Percentiles rank a stretch among this genome's conserved stretches.
phyloP scores from a whole-genome alignment of 2,113 vertebrate species.

The Spermophilus dauricus region DNA sequence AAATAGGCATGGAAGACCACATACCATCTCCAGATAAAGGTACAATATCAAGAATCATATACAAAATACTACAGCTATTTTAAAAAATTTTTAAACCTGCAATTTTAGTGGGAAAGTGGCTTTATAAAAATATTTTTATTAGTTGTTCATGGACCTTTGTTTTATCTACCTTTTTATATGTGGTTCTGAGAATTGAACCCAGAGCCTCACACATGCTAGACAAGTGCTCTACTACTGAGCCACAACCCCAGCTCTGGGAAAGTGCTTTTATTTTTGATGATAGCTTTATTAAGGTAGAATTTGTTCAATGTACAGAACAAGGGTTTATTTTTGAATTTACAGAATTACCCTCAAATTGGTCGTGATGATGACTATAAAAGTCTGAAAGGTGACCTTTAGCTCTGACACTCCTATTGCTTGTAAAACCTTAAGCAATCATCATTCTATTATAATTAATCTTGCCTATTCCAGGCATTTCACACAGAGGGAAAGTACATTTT shows the following conservation, averaged over 20 bases:
- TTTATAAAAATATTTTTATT: not conserved
- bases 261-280: not conserved
- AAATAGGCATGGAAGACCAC: not conserved
- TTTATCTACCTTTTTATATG: too few relatives aligned
- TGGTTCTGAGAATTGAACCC: too few relatives aligned
- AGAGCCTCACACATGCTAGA: too few relatives aligned
- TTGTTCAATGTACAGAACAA: not conserved
- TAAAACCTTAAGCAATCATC: not conserved
- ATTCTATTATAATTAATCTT: not conserved
- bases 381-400: not conserved
- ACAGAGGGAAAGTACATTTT: not conserved
- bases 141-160: too few relatives aligned
- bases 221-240: too few relatives aligned
- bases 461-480: not conserved
- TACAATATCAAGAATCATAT: accelerated
- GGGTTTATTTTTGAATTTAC: not conserved
- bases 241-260: not conserved
- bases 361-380: too few relatives aligned
- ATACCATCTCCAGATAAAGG: not conserved
- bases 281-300: not conserved
- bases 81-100: not conserved
- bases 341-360: too few relatives aligned
- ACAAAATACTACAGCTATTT: not conserved
- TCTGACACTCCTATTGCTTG: not conserved
- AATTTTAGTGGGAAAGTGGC: not conserved